Evolutionary conservation across 2,113 vertebrate genomes (phyloP).

Genomic region (Bos javanicus): DNA sequence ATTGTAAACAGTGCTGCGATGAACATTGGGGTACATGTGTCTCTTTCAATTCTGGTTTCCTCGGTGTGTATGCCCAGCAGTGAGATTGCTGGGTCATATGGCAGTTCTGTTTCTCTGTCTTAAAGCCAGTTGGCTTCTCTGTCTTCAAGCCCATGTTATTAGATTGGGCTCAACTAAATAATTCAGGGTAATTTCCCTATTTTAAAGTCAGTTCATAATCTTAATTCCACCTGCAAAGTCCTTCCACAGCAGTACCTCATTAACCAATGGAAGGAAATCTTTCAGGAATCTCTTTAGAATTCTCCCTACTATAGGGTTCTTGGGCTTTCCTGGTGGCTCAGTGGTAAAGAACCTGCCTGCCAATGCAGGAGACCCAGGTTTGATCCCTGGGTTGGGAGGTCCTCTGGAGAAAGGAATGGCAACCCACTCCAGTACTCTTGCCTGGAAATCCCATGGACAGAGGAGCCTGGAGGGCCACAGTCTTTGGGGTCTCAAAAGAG

Average conservation of each 20-base stretch:
- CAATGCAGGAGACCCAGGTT: not conserved
- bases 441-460: not conserved
- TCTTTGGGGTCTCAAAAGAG: not conserved
- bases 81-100: not conserved
- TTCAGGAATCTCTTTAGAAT: not conserved
- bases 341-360: not conserved
- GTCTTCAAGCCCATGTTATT: not conserved
- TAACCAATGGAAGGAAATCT: not conserved
- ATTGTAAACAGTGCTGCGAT: not conserved
- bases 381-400: not conserved
- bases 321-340: not conserved
- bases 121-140: not conserved
- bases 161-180: not conserved
- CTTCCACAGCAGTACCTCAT: not conserved
- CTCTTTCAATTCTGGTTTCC: not conserved
- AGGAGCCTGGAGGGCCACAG: not conserved
- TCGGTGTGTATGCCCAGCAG: not conserved
- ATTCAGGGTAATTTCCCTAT: not conserved
- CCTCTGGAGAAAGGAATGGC: not conserved
- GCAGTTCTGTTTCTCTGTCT: not conserved
- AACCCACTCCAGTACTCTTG: not conserved
- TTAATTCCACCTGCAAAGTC: not conserved
- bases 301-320: not conserved
- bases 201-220: not conserved
- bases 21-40: rapidly evolving